Evolutionary conservation across 2,797 vertebrate genomes (phyloP).

Genomic region (Rhinella marina): DNA sequence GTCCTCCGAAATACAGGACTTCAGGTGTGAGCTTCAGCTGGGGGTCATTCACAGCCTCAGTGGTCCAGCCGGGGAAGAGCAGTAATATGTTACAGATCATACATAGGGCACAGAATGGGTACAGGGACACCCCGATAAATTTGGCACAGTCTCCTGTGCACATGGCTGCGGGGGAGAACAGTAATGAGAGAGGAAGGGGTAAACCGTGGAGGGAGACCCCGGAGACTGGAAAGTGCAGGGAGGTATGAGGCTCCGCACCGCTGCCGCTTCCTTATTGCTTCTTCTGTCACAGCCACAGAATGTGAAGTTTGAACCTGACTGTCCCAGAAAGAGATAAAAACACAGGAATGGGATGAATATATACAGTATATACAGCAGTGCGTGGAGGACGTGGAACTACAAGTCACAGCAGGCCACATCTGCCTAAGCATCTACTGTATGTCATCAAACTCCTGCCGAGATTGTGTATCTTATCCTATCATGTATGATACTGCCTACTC

Average conservation of each 20-base stretch:
- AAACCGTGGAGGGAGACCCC: neutral
- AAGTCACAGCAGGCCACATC: neutral
- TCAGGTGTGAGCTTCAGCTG: conserved; percentile 35
- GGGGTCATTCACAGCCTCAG: conserved; percentile 34
- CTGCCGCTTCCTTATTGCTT: neutral
- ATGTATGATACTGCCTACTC: no score
- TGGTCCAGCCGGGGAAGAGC: conserved; percentile 38
- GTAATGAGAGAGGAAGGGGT: neutral
- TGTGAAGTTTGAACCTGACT: conserved; percentile 50
- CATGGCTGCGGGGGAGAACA: neutral
- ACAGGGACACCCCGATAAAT: conserved; percentile 44
- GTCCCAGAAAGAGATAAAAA: neutral
- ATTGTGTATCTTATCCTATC: neutral
- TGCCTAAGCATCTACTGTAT: neutral
- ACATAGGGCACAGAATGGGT: conserved; percentile 37
- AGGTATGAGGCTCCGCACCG: neutral
- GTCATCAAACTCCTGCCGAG: neutral
- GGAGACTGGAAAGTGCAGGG: neutral
- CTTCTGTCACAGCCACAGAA: neutral
- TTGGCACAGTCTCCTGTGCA: conserved; percentile 40
- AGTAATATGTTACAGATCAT: conserved; percentile 49
- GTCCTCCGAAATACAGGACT: conserved; percentile 46
- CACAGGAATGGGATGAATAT: neutral
- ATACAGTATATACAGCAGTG: no score
- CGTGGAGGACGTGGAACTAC: neutral